Percentiles rank a stretch among this genome's conserved stretches.
These are phyloP conservation scores for Sinocyclocheilus maitianheensis DNA, from an alignment of 2,113 vertebrate genomes.

Conservation along the genomic window DNA sequence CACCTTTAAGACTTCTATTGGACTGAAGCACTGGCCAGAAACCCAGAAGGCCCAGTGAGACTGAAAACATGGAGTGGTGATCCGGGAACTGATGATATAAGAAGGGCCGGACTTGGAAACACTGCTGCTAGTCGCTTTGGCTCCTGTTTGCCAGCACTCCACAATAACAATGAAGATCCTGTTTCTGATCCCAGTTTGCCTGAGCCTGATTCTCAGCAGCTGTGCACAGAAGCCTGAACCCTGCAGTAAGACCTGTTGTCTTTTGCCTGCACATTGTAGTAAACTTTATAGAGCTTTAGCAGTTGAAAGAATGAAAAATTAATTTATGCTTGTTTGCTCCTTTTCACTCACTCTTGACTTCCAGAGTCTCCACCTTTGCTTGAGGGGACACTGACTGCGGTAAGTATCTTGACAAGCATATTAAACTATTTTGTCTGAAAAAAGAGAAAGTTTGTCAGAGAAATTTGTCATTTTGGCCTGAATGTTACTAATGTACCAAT, in stretches of 20 bases:
- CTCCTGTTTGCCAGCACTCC: conserved; percentile 1
- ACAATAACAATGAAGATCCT: conserved; percentile 42
- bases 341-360: not conserved
- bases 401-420: conserved; percentile 14
- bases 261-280: not conserved
- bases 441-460: too few species aligned
- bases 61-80: conserved; percentile 6
- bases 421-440: too few species aligned
- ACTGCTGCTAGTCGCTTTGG: not conserved
- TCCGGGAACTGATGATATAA: conserved; percentile 19
- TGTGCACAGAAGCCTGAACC: conserved; percentile 50
- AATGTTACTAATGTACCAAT: not conserved
- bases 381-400: conserved; percentile 43
- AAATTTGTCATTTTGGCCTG: too few species aligned
- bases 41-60: not conserved
- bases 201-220: conserved; percentile 34
- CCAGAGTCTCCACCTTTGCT: conserved; percentile 56
- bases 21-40: not conserved
- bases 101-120: not conserved
- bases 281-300: not conserved
- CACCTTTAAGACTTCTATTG: not conserved
- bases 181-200: conserved; percentile 34
- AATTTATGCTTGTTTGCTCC: not conserved
- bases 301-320: not conserved
- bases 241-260: conserved; percentile 55